A percentile compares a stretch with the other conserved stretches of the same genome.
Conservation (phyloP, 2,113 vertebrate genomes). For the Nycticryphes semicollaris region DNA sequence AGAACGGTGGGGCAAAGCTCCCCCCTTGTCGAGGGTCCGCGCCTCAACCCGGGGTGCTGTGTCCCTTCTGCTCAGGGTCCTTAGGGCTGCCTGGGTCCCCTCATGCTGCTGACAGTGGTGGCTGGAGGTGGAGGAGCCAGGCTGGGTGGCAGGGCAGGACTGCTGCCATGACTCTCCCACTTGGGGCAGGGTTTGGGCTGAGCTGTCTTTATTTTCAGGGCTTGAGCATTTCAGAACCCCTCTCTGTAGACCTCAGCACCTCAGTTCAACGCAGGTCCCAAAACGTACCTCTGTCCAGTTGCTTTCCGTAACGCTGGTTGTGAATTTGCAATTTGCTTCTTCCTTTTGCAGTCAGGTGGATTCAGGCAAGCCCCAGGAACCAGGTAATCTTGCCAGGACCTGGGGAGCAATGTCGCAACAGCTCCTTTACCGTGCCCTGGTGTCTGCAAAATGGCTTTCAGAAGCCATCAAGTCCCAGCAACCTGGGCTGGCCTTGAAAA, state of each 20-base stretch:
- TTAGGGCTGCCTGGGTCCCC: not conserved
- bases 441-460: conserved; percentile 86
- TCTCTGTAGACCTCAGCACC: not conserved
- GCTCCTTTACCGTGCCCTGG: conserved; percentile 80
- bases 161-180: rapidly evolving
- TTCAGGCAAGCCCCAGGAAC: not conserved
- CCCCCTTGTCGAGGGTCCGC: too few species aligned
- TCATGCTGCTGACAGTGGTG: not conserved
- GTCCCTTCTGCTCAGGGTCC: too few species aligned
- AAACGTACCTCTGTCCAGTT: rapidly evolving
- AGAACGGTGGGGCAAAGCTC: not conserved
- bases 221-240: not conserved
- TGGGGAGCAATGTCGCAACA: conserved; percentile 75
- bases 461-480: conserved; percentile 79
- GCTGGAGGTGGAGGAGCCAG: not conserved
- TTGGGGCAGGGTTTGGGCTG: not conserved
- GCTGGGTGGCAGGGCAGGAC: rapidly evolving
- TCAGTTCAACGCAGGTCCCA: rapidly evolving
- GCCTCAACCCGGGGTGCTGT: rapidly evolving
- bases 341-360: not conserved
- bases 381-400: not conserved
- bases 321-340: not conserved
- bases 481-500: conserved; percentile 75
- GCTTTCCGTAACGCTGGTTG: not conserved
- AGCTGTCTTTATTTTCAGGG: not conserved